These are phyloP conservation scores for Rhinopithecus roxellana DNA, from an alignment of 2,113 vertebrate genomes.

Conservation along the genomic window DNA sequence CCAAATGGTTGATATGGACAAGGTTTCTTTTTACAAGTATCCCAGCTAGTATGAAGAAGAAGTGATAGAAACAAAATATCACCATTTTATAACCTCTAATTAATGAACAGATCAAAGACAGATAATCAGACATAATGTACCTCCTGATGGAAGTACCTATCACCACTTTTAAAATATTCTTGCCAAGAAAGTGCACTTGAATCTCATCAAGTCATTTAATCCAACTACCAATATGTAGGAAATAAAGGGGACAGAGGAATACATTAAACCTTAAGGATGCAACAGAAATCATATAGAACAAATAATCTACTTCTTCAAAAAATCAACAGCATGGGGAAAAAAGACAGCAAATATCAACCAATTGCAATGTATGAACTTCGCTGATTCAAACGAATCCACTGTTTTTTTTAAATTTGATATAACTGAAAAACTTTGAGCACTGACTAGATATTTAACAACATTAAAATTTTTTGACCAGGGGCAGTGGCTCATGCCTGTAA, in stretches of 20 bases:
- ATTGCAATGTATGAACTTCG: neutral
- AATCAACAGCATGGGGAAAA: neutral
- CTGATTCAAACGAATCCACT: neutral
- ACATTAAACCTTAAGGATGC: neutral
- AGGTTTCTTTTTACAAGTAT: slow-evolving; percentile 8
- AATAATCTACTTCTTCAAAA: neutral
- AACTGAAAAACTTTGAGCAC: neutral
- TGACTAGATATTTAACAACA: neutral
- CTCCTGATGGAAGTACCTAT: neutral
- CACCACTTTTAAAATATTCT: neutral
- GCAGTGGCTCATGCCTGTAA: too few species aligned
- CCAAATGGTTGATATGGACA: neutral
- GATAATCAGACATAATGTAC: neutral
- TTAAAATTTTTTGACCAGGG: neutral
- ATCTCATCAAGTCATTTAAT: slow-evolving; percentile 1
- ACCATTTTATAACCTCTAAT: neutral
- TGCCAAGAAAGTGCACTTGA: slow-evolving; percentile 8
- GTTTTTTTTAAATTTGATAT: neutral
- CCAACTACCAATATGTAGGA: neutral
- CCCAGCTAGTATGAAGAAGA: slow-evolving; percentile 17
- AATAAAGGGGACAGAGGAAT: neutral
- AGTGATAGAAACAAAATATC: neutral
- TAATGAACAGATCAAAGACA: slow-evolving; percentile 11
- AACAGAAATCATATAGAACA: neutral
- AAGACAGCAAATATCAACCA: neutral